Evolutionary conservation across 1,140 invertebrate species (phyloP).

Genomic region (Protaetia brevitarsis): DNA sequence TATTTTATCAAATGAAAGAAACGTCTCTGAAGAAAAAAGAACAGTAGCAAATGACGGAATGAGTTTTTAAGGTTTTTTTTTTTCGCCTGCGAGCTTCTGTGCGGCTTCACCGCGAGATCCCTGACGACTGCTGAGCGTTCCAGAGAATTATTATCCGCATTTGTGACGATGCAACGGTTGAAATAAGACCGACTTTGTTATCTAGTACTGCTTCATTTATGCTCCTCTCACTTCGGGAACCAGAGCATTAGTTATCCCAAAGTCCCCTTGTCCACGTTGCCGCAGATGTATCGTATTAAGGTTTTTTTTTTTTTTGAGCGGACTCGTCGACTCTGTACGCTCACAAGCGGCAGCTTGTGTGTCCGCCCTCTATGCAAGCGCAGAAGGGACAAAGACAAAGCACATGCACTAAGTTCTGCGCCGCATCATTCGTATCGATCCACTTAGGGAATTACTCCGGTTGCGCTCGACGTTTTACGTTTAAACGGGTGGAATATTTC

Average conservation of each 20-base stretch:
- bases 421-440: neutral
- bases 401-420: neutral
- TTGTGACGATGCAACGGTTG: too few species aligned
- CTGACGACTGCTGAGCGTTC: too few species aligned
- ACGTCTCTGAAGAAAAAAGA: too few species aligned
- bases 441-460: neutral
- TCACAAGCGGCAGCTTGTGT: neutral
- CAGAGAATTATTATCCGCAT: too few species aligned
- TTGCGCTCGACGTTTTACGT: neutral
- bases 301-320: neutral
- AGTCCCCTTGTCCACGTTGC: neutral
- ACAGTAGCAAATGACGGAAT: too few species aligned
- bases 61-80: too few species aligned
- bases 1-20: too few species aligned
- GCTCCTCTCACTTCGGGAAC: neutral
- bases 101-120: too few species aligned
- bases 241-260: neutral
- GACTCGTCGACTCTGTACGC: too few species aligned
- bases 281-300: neutral
- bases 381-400: neutral
- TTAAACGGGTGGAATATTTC: neutral
- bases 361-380: neutral
- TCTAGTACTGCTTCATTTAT: neutral
- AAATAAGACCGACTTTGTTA: too few species aligned
- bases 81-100: too few species aligned